These are phyloP conservation scores for Cheilosia variabilis DNA, from an alignment of 2,888 invertebrate genomes.

Conservation along the genomic window DNA sequence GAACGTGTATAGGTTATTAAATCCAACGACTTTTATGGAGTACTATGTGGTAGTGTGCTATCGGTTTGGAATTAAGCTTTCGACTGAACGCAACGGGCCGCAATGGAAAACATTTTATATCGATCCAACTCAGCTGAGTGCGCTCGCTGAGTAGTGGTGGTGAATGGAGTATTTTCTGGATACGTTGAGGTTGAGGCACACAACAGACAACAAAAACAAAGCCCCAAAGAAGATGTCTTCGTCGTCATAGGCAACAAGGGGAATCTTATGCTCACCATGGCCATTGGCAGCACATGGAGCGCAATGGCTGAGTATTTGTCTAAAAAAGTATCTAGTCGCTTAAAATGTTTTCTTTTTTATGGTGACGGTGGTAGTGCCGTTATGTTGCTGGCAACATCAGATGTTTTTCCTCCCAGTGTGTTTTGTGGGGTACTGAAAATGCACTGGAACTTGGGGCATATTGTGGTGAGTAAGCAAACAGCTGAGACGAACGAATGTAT, in stretches of 20 bases:
- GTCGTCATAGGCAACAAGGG: slow-evolving; percentile 19
- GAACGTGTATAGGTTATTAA: slow-evolving; percentile 28
- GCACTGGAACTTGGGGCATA: slow-evolving; percentile 25
- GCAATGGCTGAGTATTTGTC: slow-evolving; percentile 39
- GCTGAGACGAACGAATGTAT: background rate
- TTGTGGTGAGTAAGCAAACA: slow-evolving; percentile 50
- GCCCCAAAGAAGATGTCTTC: slow-evolving; percentile 28
- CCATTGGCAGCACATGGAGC: slow-evolving; percentile 66
- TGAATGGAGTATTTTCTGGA: slow-evolving; percentile 52
- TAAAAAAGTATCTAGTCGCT: slow-evolving; percentile 36
- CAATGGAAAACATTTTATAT: slow-evolving; percentile 83
- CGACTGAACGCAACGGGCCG: slow-evolving; percentile 82
- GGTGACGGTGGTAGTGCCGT: slow-evolving; percentile 29
- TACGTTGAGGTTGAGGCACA: slow-evolving; percentile 15
- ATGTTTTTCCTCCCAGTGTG: slow-evolving; percentile 1
- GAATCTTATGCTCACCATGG: slow-evolving; percentile 19
- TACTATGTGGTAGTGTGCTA: slow-evolving; percentile 76
- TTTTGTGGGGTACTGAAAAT: slow-evolving; percentile 28
- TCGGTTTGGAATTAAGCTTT: slow-evolving; percentile 81
- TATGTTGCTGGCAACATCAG: slow-evolving; percentile 49
- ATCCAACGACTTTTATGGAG: slow-evolving; percentile 52
- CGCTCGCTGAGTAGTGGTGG: slow-evolving; percentile 46
- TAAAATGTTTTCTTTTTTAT: slow-evolving; percentile 39
- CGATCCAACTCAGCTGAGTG: slow-evolving; percentile 78
- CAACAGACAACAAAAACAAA: slow-evolving; percentile 27